Conservation (phyloP, 2,113 vertebrate species). For the Caretta caretta region DNA sequence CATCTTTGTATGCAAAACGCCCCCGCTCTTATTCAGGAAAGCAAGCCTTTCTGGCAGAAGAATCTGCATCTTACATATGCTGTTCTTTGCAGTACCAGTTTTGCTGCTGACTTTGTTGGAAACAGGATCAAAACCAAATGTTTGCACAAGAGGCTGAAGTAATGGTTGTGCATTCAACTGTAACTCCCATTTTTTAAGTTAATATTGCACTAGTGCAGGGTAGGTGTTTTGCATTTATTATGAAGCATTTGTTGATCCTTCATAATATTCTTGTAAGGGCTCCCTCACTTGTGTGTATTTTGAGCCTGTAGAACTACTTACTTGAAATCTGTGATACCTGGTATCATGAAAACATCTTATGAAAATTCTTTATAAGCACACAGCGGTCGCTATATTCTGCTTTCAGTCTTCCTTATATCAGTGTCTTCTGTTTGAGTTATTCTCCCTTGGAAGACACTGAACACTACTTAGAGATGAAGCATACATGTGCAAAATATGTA, state of each 20-base stretch:
- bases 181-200: accelerated
- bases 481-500: accelerated
- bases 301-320: not conserved
- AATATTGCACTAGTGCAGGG: not conserved
- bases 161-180: accelerated
- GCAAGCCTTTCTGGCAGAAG: not conserved
- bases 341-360: not conserved
- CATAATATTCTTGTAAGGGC: not conserved
- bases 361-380: not conserved
- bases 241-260: not conserved
- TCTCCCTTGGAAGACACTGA: accelerated
- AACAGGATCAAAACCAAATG: not conserved
- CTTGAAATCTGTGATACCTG: not conserved
- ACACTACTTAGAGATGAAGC: not conserved
- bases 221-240: not conserved
- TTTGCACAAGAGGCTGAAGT: not conserved
- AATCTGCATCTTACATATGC: not conserved
- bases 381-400: not conserved
- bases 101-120: not conserved
- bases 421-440: not conserved
- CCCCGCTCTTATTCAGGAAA: accelerated
- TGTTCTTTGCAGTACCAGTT: not conserved
- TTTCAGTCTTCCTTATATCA: not conserved
- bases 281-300: accelerated
- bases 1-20: not conserved